phyloP scores from a whole-genome alignment of 2,113 vertebrate genomes.

The Marcusenius ussheri region DNA sequence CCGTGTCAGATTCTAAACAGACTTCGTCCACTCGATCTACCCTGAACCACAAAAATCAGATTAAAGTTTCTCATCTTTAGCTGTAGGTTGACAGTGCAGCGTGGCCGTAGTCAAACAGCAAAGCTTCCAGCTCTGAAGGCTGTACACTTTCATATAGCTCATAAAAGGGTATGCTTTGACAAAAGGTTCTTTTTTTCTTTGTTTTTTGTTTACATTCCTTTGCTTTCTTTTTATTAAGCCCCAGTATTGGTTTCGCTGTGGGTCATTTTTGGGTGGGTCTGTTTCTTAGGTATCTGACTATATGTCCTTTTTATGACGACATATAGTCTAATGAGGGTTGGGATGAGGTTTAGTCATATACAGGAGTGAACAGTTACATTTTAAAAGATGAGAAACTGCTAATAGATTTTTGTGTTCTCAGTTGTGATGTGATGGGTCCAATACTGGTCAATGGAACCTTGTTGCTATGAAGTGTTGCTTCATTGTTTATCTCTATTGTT shows the following conservation, averaged over 20 bases:
- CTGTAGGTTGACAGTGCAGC: not conserved
- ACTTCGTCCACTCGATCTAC: conserved; percentile 74
- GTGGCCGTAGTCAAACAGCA: not conserved
- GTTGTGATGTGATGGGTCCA: conserved; percentile 95
- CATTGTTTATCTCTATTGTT: conserved; percentile 90
- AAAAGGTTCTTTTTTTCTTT: not conserved
- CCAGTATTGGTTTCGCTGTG: not conserved
- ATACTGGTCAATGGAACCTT: conserved; percentile 91
- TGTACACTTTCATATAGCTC: not conserved
- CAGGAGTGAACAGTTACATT: not conserved
- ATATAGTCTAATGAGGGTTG: not conserved
- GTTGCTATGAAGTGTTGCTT: conserved; percentile 96
- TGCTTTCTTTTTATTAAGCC: not conserved
- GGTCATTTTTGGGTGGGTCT: not conserved
- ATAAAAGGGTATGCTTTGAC: not conserved
- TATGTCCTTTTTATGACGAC: not conserved
- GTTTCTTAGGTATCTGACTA: not conserved
- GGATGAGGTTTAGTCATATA: not conserved
- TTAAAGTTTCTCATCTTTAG: conserved; percentile 82
- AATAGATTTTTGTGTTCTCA: conserved; percentile 99
- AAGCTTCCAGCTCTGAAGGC: not conserved
- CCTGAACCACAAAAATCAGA: conserved; percentile 81
- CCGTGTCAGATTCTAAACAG: conserved; percentile 76
- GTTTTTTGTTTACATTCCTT: not conserved
- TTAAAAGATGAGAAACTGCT: conserved; percentile 97